phyloP scores from a whole-genome alignment of 2,797 vertebrate species.

The Gymnopithys bicolor region DNA sequence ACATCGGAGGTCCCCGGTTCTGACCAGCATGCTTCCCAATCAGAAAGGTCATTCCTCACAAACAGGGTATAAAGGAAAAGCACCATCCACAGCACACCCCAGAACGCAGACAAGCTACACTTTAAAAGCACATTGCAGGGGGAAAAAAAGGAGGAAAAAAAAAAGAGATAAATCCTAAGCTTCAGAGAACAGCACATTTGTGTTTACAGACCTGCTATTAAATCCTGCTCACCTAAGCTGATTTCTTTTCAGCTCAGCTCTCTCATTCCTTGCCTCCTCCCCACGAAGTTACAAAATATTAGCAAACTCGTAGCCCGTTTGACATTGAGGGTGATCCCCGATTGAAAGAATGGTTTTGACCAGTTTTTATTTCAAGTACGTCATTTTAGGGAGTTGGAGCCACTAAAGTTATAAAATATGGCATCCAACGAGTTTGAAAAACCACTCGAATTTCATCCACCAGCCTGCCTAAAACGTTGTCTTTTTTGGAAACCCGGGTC shows the following conservation, averaged over 20 bases:
- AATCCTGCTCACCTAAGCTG: slow-evolving; percentile 57
- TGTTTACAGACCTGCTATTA: slow-evolving; percentile 76
- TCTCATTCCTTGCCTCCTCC: slow-evolving; percentile 41
- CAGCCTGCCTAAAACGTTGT: slow-evolving; percentile 67
- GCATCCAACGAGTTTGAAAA: slow-evolving; percentile 78
- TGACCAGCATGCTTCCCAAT: slow-evolving; percentile 63
- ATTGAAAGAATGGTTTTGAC: slow-evolving; percentile 62
- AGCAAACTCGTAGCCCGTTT: slow-evolving; percentile 70
- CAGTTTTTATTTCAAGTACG: slow-evolving; percentile 79
- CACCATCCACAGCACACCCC: slow-evolving; percentile 10
- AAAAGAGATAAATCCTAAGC: slow-evolving; percentile 16
- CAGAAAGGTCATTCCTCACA: slow-evolving; percentile 71
- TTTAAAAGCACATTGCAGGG: slow-evolving; percentile 34
- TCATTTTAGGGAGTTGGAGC: slow-evolving; percentile 78
- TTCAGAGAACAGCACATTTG: slow-evolving; percentile 67
- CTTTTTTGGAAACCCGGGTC: slow-evolving; percentile 74
- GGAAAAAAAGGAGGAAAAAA: no score
- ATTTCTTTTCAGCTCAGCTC: slow-evolving; percentile 57
- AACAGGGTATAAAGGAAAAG: slow-evolving; percentile 63
- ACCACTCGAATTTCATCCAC: slow-evolving; percentile 73
- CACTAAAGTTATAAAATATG: slow-evolving; percentile 80
- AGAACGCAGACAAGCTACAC: slow-evolving; percentile 42
- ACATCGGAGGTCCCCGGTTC: slow-evolving; percentile 62
- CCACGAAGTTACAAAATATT: slow-evolving; percentile 68
- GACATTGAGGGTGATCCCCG: slow-evolving; percentile 69